phyloP scores from a whole-genome alignment of 2,113 vertebrate genomes.

The Amblyornis subalaris region DNA sequence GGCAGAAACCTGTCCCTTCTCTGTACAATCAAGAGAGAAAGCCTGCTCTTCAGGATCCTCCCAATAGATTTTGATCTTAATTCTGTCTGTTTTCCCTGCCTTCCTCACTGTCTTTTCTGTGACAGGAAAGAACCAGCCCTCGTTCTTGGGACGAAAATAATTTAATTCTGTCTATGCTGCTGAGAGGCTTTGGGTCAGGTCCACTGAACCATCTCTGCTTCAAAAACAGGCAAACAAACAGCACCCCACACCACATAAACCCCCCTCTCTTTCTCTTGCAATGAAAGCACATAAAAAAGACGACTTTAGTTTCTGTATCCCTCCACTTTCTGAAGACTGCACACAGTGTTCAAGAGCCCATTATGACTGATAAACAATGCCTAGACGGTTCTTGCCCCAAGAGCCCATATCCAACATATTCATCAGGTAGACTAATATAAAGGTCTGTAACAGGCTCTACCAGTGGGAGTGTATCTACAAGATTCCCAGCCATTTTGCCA shows the following conservation, averaged over 20 bases:
- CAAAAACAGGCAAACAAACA: not conserved
- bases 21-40: not conserved
- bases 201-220: fast-evolving
- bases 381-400: not conserved
- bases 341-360: not conserved
- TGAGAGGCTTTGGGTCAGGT: not conserved
- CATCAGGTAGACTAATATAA: fast-evolving
- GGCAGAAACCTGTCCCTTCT: not conserved
- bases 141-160: not conserved
- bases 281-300: not conserved
- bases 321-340: not conserved
- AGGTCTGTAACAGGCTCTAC: not conserved
- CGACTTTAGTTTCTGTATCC: not conserved
- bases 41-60: not conserved
- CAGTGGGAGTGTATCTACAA: fast-evolving
- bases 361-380: not conserved
- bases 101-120: not conserved
- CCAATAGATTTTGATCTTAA: not conserved
- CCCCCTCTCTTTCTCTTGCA: not conserved
- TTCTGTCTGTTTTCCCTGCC: not conserved
- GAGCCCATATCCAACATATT: not conserved
- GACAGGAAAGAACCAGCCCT: not conserved
- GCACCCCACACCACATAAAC: not conserved
- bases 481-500: not conserved
- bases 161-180: not conserved